phyloP scores from a whole-genome alignment of 1,140 invertebrate genomes.

The Tyrophagus putrescentiae region DNA sequence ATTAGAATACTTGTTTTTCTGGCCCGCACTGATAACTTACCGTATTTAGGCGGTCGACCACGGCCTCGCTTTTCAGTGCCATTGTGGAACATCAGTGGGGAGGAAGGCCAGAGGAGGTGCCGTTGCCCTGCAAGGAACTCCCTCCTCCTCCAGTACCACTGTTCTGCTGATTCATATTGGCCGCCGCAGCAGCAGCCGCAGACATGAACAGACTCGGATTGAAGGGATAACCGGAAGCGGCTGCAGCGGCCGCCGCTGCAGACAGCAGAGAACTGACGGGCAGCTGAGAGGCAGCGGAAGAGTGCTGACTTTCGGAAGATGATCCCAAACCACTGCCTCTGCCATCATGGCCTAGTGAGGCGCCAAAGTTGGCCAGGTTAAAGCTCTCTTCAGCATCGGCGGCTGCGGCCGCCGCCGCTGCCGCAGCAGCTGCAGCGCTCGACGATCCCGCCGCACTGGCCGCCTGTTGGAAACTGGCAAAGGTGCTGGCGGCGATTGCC shows the following conservation, averaged over 20 bases:
- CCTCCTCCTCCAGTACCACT: too few relatives aligned
- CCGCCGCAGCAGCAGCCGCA: neutral
- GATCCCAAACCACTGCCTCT: too few relatives aligned
- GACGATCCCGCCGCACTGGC: too few relatives aligned
- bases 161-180: neutral
- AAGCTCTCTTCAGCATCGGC: neutral
- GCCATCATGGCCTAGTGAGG: neutral
- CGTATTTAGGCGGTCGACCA: constrained; percentile 22
- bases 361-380: neutral
- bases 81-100: neutral
- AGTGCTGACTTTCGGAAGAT: neutral
- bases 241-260: neutral
- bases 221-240: neutral
- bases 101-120: neutral
- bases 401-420: neutral
- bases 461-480: constrained; percentile 9
- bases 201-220: constrained; percentile 8
- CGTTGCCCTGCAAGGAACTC: neutral
- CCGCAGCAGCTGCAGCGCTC: neutral
- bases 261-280: neutral
- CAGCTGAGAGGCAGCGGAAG: neutral
- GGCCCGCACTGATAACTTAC: neutral
- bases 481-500: constrained; percentile 22
- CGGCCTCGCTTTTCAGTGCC: constrained; percentile 19
- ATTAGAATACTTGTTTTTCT: neutral